Base-by-base conservation (phyloP, 2,888 invertebrate genomes). In the Adelognathus sp. region DNA sequence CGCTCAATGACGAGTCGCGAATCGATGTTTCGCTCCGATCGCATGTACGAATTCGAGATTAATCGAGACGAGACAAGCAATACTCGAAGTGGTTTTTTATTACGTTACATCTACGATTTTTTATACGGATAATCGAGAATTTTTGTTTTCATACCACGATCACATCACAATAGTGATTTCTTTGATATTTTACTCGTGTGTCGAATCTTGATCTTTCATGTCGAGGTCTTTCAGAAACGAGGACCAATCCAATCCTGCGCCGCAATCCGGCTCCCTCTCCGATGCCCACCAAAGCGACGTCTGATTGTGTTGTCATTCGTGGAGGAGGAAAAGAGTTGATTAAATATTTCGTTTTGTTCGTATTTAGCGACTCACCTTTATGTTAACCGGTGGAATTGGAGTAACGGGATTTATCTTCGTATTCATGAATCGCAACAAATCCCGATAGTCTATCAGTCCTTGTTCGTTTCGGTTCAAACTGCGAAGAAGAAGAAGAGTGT, bases 391-490 rank as follows among this genome's bases (percentile, higher is more conserved):
- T 75, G 88, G 85, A 3, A 92, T 90, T 44, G 93, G 93, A 24
- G 92, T 84, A 70, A 92, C 88, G 1, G 93, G 93, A 84, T 93
- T 92, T 9, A 93, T 93, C 86, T 93, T 93, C 85, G 95, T 94
- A 89, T 97, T 95, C 73, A 97, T 90, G 87, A 97, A 97, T 44
- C 92, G 89, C 84, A 97, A 88, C 70, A 97, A 92, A 87, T 97
- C 96, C 1, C 94, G 93, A 77, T 95, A 95, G 69, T 93, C 92
- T 39, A 97, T 92, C 84, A 94, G 93, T 71, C 94, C 94, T 21
- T 94, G 91, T 1, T 94, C 94, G 81, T 96, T 95, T 84, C 93
- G 94, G n/a, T 92, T 91, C 54, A 96, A 89, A 24, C 95, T 95
- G 83, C 44, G 88, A 64, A 80, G 21, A 29, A 61, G 33, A 50